Conservation (phyloP, 2,888 invertebrate genomes). For the Adelognathus sp. region DNA sequence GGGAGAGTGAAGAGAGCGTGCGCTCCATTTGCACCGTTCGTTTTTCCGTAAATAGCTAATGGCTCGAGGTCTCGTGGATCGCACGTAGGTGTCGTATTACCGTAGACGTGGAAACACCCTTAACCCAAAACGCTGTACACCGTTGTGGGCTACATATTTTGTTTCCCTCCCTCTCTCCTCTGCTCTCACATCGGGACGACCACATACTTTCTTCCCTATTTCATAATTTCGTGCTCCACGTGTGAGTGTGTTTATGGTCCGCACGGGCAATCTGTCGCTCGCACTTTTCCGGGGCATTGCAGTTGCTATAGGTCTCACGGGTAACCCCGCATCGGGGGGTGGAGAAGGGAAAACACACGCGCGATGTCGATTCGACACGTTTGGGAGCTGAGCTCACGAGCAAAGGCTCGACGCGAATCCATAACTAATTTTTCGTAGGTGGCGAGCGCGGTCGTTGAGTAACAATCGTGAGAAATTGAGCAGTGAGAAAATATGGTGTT, state of each 20-base stretch:
- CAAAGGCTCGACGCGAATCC: slow-evolving; percentile 44
- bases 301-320: slow-evolving; percentile 43
- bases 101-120: slow-evolving; percentile 56
- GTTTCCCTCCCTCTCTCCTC: slow-evolving; percentile 1
- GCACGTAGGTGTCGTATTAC: slow-evolving; percentile 76
- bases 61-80: slow-evolving; percentile 69
- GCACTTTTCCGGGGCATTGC: background rate
- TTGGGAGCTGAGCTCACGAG: slow-evolving; percentile 3
- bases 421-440: slow-evolving; percentile 43
- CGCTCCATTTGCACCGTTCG: slow-evolving; percentile 76
- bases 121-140: slow-evolving; percentile 18
- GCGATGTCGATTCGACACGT: slow-evolving; percentile 58
- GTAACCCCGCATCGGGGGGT: slow-evolving; percentile 13
- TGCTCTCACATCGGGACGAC: slow-evolving; percentile 3
- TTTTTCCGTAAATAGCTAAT: slow-evolving; percentile 80
- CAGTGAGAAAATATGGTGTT: background rate
- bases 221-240: background rate
- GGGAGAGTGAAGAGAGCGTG: too few species aligned
- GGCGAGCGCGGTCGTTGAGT: background rate
- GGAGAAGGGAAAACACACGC: too few species aligned
- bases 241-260: background rate
- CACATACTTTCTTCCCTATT: background rate
- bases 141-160: slow-evolving; percentile 16
- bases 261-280: background rate
- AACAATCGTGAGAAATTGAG: background rate